Evolutionary conservation across 2,888 invertebrate genomes (phyloP).

Genomic region (Tetranychus truncatus): DNA sequence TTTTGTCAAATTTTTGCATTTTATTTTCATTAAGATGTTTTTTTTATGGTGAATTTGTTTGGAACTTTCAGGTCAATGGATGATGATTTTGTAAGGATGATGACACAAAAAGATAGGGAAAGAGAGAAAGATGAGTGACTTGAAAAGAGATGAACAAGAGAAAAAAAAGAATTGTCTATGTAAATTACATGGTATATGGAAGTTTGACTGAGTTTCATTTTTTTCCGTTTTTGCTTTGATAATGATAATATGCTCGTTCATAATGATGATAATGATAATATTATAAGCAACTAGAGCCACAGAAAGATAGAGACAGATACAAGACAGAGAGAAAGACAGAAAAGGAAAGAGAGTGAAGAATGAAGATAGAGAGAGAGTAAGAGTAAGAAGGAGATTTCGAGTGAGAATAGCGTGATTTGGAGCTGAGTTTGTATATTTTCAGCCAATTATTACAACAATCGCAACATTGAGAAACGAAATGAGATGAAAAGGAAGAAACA

Average conservation of each 20-base stretch:
- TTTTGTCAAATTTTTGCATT: too few species aligned
- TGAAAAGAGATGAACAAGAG: background rate
- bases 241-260: too few species aligned
- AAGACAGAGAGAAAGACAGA: conserved; percentile 6
- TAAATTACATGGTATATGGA: too few species aligned
- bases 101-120: background rate
- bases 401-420: background rate
- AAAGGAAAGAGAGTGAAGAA: conserved; percentile 9
- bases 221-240: too few species aligned
- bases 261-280: background rate
- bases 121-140: background rate
- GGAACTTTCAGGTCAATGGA: background rate
- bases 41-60: too few species aligned
- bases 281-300: background rate
- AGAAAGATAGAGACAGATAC: conserved; percentile 9
- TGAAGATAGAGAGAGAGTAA: conserved; percentile 5
- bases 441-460: background rate
- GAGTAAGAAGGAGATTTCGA: background rate
- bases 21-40: too few species aligned
- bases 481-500: background rate
- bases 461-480: background rate
- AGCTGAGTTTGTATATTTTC: background rate
- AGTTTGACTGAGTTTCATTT: background rate
- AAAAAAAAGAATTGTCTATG: too few species aligned
- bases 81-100: background rate